phyloP scores from a whole-genome alignment of 2,888 invertebrate genomes.

The Caenorhabditis sulstoni region DNA sequence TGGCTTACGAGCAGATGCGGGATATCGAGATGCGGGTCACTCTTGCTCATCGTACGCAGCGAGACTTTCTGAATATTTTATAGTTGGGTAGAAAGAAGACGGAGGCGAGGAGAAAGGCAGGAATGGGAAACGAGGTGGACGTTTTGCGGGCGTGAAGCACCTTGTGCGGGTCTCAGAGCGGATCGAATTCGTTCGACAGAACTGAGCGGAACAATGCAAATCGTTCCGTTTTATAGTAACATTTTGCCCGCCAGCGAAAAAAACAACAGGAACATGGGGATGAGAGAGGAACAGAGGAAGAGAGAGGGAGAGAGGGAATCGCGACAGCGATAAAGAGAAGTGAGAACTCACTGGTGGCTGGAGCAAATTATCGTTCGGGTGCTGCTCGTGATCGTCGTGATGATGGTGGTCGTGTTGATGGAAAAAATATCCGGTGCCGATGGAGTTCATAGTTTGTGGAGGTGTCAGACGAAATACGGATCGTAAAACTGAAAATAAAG shows the following conservation, averaged over 20 bases:
- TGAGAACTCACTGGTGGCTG: conserved; percentile 48
- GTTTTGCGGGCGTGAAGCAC: conserved; percentile 1
- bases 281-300: no score
- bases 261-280: background rate
- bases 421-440: conserved; percentile 48
- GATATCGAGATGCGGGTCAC: conserved; percentile 67
- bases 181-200: no score
- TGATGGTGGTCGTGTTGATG: conserved; percentile 51
- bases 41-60: conserved; percentile 65
- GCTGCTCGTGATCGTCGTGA: conserved; percentile 44
- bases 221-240: background rate
- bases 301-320: no score
- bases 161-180: no score
- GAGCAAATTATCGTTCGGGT: conserved; percentile 21
- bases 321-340: background rate
- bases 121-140: background rate
- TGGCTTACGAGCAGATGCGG: conserved; percentile 66
- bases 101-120: background rate
- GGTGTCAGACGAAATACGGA: no score
- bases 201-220: background rate
- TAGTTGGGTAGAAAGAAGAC: background rate
- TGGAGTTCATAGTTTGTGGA: conserved; percentile 47
- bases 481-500: no score
- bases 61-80: conserved; percentile 54
- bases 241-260: background rate